Base-by-base conservation (phyloP, 2,797 vertebrate genomes). In the Anguilla marmorata region DNA sequence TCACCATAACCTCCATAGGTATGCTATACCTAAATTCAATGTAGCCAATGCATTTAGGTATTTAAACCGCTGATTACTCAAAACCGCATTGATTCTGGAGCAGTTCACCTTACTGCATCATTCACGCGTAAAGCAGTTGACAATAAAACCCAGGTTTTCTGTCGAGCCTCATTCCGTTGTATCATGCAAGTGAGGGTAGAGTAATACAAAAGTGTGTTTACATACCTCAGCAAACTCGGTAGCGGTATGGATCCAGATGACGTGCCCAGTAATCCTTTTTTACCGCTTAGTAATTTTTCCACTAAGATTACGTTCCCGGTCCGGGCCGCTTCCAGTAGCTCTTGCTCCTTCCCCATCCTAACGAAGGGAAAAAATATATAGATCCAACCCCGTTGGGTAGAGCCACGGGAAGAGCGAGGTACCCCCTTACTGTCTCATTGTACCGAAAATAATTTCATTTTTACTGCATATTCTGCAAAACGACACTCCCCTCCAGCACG, bases 271-370 rank as follows among this genome's bases (percentile, higher is more conserved):
- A 99, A 96, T 95, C 98, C 98, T 94, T 96, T 98, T 95, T 97
- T 97, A 89, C 98, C 98, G 93, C 97, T 98, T 92, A 99, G 94
- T 95, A 99, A 94, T 96, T 98, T 99, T 95, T 98, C 98, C 96
- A 99, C 98, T 95, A 98, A 91, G 94, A 95, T 96, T 92, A 99
- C 98, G 92, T 99, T 99, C 94, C 98, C 98, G 85, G 97, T 99
- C 91, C 98, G 98, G 93, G 98, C 96, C 89, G 98, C 98, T 94
- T 99, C 98, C 95, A 99, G 96, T 91, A 99, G 97, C 94, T 99
- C 98, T 94, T 98, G 98, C 94, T 99, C 98, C 95, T 98, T 99
- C 88, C 98, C 98, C 98, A 99, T 99, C 95, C 95, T 94, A 93
- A 85, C 76, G 90, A 90, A 89, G 86, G 95, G 54, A 90, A 93